A percentile compares a stretch with the other conserved stretches of the same genome.
These are phyloP conservation scores for Malacosoma neustria DNA, from an alignment of 2,888 invertebrate species.

Conservation along the genomic window DNA sequence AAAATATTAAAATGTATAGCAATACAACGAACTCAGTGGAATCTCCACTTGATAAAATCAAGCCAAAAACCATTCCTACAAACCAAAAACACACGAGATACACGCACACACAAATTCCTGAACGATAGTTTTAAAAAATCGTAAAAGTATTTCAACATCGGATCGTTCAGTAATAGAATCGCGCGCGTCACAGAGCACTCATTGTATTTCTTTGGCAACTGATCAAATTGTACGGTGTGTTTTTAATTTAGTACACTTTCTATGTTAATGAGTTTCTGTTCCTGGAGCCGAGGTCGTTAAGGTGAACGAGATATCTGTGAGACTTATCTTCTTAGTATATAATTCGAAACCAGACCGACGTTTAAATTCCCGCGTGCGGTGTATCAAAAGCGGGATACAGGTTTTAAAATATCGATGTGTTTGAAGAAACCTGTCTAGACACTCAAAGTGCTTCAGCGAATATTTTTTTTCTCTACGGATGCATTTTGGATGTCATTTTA, in stretches of 20 bases:
- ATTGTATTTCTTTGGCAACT: not conserved
- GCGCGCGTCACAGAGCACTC: not conserved
- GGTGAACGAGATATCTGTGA: not conserved
- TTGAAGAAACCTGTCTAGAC: too few relatives aligned
- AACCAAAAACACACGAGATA: too few relatives aligned
- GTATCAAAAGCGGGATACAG: too few relatives aligned
- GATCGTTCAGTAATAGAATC: not conserved
- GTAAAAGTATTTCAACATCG: not conserved
- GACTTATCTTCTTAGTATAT: not conserved
- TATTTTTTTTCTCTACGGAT: too few relatives aligned
- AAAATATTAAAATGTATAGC: too few relatives aligned
- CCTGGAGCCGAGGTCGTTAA: not conserved
- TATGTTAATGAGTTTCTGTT: not conserved
- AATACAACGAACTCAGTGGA: too few relatives aligned
- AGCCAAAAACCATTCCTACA: too few relatives aligned
- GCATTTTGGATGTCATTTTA: too few relatives aligned
- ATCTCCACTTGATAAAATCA: too few relatives aligned
- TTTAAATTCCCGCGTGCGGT: conserved; percentile 18
- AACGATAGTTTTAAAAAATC: not conserved
- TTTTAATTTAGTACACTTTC: not conserved
- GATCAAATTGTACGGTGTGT: not conserved
- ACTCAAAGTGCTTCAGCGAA: too few relatives aligned
- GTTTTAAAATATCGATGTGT: too few relatives aligned
- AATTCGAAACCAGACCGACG: conserved; percentile 16
- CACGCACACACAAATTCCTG: not conserved